These are phyloP conservation scores for Acronicta aceris DNA, from an alignment of 2,888 invertebrate species.

Conservation along the genomic window DNA sequence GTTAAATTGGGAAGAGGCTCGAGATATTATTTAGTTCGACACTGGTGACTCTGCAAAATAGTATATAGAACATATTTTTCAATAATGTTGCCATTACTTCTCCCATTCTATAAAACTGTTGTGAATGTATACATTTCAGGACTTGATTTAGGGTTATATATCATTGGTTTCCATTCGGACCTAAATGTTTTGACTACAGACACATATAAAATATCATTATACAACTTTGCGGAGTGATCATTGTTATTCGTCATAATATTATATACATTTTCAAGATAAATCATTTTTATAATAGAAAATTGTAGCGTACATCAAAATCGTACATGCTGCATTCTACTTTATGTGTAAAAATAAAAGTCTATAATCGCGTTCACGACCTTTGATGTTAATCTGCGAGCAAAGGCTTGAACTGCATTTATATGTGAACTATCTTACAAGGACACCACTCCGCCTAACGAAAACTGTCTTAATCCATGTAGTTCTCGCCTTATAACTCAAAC, in stretches of 20 bases:
- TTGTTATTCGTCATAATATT: constrained; percentile 21
- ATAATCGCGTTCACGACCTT: constrained; percentile 25
- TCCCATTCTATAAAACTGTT: background rate
- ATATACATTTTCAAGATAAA: constrained; percentile 23
- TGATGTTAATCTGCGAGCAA: constrained; percentile 12
- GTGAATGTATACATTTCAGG: too few species aligned
- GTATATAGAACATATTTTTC: constrained; percentile 1
- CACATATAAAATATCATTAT: background rate
- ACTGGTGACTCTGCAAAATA: constrained; percentile 35
- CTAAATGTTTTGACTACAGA: background rate
- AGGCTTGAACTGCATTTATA: constrained; percentile 32
- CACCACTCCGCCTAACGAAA: constrained; percentile 45
- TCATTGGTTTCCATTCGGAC: too few species aligned
- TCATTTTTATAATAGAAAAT: constrained; percentile 20
- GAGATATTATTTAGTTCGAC: constrained; percentile 47
- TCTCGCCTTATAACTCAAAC: constrained; percentile 37
- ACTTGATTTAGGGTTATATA: too few species aligned
- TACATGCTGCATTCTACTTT: constrained; percentile 35
- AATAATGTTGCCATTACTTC: background rate
- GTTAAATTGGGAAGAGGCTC: constrained; percentile 60
- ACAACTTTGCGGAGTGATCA: constrained; percentile 36
- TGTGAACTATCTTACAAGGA: constrained; percentile 10
- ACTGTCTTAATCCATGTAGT: constrained; percentile 32
- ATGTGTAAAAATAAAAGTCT: constrained; percentile 19
- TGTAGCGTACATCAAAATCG: constrained; percentile 26